Evolutionary conservation across 2,797 vertebrate species (phyloP).

Genomic region (Linurgus olivaceus): DNA sequence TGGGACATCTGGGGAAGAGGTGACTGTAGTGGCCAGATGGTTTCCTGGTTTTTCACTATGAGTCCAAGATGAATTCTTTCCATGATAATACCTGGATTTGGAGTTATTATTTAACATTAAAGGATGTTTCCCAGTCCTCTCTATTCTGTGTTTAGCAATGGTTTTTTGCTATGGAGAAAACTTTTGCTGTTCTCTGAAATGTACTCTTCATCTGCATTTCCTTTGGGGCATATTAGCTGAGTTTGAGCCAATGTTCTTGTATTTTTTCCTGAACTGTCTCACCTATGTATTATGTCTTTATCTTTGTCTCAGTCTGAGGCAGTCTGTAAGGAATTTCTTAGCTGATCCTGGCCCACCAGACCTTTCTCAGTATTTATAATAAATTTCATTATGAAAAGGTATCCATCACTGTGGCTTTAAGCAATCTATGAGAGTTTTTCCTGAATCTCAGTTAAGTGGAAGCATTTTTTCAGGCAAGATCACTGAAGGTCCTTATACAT

Average conservation of each 20-base stretch:
- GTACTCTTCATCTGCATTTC: neutral
- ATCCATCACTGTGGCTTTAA: neutral
- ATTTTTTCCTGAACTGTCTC: neutral
- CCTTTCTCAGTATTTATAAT: neutral
- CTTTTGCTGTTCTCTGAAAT: neutral
- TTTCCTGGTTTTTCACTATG: neutral
- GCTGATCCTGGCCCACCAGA: neutral
- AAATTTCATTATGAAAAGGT: neutral
- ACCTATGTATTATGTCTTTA: neutral
- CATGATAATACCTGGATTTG: neutral
- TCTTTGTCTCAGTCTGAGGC: neutral
- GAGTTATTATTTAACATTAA: neutral
- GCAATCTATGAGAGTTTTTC: neutral
- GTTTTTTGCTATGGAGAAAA: neutral
- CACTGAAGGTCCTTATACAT: neutral
- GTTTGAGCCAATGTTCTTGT: neutral
- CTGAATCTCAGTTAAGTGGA: neutral
- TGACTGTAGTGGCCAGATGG: neutral
- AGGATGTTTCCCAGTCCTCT: neutral
- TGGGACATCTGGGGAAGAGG: neutral
- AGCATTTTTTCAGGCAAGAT: neutral
- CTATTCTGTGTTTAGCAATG: neutral
- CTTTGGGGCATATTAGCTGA: neutral
- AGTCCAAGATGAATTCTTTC: neutral
- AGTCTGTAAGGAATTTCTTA: neutral